Base-by-base conservation (phyloP, 2,888 invertebrate genomes). In the Yponomeuta cagnagella region DNA sequence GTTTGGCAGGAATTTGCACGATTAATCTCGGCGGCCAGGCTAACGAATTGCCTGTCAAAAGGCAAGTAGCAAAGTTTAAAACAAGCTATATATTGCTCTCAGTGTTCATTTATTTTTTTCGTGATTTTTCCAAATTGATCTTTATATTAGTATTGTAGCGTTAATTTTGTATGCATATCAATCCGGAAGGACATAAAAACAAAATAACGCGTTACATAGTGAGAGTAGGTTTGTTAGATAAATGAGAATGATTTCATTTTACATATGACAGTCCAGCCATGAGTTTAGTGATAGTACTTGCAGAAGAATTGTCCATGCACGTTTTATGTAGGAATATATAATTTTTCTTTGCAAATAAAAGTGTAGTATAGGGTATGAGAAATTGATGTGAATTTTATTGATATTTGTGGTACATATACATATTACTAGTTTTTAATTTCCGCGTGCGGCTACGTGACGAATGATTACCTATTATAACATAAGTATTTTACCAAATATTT, bases 121-220 rank as follows among this genome's bases (percentile, higher is more conserved):
- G 15, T 6, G 15, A 58, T 58, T 15, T 58, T 12, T 58, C 15
- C 15, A 58, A 58, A 43, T 43, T 43, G 43, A 43, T 43, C 43
- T 43, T 43, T 43, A 5, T 6, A 43, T 43, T 43, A 43, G 8
- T 43, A 12, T 58, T 15, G 52, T 70, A 63, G 70, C 37, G 48
- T 63, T 63, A 37, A 73, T 74, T 75, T 74, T 71, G 76, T 74
- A 76, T 76, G 82, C 83, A 84, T 84, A 85, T 83, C 83, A 83
- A 82, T 82, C 77, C 79, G 74, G 72, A 72, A 72, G 73, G 76
- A 65, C 71, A 58, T 10, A 33, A 33, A 33, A 33, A 33, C 33
- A 4, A 58, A 58, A 58, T 12, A 58, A 58, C 52, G 52, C 52
- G 52, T 58, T 58, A 58, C 15, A 15, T 58, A 58, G 52, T 58